phyloP scores from a whole-genome alignment of 2,888 invertebrate species.

The Drosophila koepferae region DNA sequence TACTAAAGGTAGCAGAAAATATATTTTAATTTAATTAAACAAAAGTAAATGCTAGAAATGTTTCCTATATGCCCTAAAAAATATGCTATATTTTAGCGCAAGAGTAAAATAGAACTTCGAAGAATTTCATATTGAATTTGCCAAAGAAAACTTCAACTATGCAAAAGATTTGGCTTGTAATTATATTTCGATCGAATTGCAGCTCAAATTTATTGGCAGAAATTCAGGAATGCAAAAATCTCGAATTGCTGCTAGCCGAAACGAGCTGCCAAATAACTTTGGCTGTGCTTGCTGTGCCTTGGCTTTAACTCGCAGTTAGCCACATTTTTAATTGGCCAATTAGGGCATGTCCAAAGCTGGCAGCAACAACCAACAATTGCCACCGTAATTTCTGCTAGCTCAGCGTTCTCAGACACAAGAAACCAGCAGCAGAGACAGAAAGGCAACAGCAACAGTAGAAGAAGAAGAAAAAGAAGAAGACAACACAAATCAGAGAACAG shows the following conservation, averaged over 20 bases:
- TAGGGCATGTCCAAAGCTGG: conserved; percentile 44
- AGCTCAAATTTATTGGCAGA: conserved; percentile 44
- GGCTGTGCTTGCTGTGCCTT: conserved; percentile 2
- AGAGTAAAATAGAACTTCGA: not conserved
- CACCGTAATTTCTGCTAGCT: conserved; percentile 63
- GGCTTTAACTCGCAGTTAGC: conserved; percentile 32
- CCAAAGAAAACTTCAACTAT: not conserved
- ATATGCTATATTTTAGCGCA: not conserved
- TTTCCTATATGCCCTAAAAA: not conserved
- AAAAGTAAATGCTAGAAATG: too few species aligned
- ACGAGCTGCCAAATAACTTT: conserved; percentile 32
- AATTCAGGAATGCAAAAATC: conserved; percentile 21
- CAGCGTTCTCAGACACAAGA: conserved; percentile 62
- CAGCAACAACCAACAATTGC: conserved; percentile 54
- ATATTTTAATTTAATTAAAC: too few species aligned
- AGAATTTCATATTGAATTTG: not conserved
- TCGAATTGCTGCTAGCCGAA: conserved; percentile 17
- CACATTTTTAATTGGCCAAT: conserved; percentile 74
- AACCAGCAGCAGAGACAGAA: conserved; percentile 24
- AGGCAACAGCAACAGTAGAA: conserved; percentile 1
- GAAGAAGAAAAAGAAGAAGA: not conserved
- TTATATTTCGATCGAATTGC: conserved; percentile 15
- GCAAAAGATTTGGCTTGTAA: not conserved
- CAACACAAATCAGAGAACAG: conserved; percentile 29
- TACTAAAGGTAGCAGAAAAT: too few species aligned